Evolutionary conservation across 92 coral and sea anemone species (phyloP).

Genomic region (Micromussa lordhowensis): DNA sequence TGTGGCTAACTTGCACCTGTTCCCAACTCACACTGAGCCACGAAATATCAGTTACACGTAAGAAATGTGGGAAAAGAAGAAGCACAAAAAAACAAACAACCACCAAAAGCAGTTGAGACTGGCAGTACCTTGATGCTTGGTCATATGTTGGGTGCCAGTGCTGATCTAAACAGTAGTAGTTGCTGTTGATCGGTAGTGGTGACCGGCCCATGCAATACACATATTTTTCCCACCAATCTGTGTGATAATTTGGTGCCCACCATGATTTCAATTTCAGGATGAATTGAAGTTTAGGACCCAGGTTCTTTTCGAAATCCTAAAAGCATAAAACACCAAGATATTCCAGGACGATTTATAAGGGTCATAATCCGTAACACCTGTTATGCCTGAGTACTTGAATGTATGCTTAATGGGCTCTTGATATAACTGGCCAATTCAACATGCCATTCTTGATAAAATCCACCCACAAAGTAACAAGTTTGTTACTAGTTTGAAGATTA

Average conservation of each 20-base stretch:
- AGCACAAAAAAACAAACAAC: too few species aligned
- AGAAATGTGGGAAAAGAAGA: background rate
- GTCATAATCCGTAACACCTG: too few species aligned
- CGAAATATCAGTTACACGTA: too few species aligned
- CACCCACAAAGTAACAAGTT: too few species aligned
- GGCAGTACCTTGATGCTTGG: slow-evolving; percentile 83
- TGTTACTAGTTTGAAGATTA: too few species aligned
- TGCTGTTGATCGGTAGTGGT: slow-evolving; percentile 90
- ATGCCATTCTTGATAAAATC: too few species aligned
- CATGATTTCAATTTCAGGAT: slow-evolving; percentile 91
- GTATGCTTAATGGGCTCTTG: too few species aligned
- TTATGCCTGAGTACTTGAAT: too few species aligned
- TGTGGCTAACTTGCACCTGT: too few species aligned
- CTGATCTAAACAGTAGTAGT: slow-evolving; percentile 96
- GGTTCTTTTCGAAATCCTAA: slow-evolving; percentile 91
- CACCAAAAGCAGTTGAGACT: background rate
- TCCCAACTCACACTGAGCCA: too few species aligned
- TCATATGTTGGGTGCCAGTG: slow-evolving; percentile 91
- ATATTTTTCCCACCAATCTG: slow-evolving; percentile 99
- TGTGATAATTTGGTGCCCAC: slow-evolving; percentile 94
- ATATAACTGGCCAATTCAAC: too few species aligned
- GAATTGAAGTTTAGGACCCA: slow-evolving; percentile 97
- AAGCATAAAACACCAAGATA: background rate
- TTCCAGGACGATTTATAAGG: background rate
- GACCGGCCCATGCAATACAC: slow-evolving; percentile 92